Percentiles rank a stretch among this genome's conserved stretches.
phyloP scores from a whole-genome alignment of 2,888 invertebrate species.

The Antheraea assamensis region DNA sequence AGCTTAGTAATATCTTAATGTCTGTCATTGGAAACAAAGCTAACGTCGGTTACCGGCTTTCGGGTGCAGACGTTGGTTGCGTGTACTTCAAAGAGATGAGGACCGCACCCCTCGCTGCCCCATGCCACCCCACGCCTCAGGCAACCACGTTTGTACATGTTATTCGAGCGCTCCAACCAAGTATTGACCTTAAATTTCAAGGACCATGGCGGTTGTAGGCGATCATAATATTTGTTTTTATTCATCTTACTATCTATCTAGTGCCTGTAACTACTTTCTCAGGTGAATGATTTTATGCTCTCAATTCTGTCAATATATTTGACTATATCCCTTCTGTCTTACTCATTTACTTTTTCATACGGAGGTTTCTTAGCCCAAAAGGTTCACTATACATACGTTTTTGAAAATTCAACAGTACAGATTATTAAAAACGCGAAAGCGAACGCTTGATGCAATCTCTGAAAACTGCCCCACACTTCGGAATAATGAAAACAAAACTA shows the following conservation, averaged over 20 bases:
- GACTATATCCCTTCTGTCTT: too few species aligned
- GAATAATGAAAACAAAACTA: not conserved
- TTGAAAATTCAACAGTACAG: not conserved
- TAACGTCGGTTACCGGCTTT: constrained; percentile 76
- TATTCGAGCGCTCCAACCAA: constrained; percentile 52
- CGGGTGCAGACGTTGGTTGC: constrained; percentile 74
- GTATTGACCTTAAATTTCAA: constrained; percentile 54
- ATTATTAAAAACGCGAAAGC: not conserved
- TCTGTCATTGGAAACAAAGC: constrained; percentile 79
- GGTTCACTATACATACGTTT: too few species aligned
- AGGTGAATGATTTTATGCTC: too few species aligned
- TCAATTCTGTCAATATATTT: too few species aligned
- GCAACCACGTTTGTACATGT: constrained; percentile 60
- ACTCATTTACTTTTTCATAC: too few species aligned
- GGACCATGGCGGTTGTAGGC: constrained; percentile 35
- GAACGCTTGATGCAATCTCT: not conserved
- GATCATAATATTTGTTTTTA: not conserved
- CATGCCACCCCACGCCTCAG: constrained; percentile 44
- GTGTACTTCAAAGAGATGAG: constrained; percentile 74
- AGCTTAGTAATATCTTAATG: constrained; percentile 63
- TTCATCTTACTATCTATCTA: not conserved
- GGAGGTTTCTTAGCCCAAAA: too few species aligned
- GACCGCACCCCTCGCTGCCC: constrained; percentile 55
- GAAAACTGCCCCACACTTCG: not conserved
- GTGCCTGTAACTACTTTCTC: too few species aligned